Conservation (phyloP, 2,113 vertebrate species). For the Rhinogobius similis region DNA sequence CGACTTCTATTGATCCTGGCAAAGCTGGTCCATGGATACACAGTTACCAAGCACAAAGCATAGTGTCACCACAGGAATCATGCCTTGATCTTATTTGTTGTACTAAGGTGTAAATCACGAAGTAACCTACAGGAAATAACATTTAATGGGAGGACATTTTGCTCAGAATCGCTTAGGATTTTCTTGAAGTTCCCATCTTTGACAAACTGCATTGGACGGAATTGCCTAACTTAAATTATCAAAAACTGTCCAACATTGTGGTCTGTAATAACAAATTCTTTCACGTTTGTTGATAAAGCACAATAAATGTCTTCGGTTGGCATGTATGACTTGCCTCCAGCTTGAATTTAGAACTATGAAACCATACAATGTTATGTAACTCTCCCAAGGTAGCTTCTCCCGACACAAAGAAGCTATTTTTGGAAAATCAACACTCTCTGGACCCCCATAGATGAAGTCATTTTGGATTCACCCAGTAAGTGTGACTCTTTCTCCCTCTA, state of each 20-base stretch:
- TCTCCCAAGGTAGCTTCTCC: constrained; percentile 26
- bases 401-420: constrained; percentile 17
- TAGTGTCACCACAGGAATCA: constrained; percentile 3
- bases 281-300: neutral
- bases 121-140: too few species aligned
- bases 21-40: constrained; percentile 1
- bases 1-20: constrained; percentile 21
- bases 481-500: constrained; percentile 7
- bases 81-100: constrained; percentile 1
- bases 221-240: neutral
- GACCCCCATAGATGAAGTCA: constrained; percentile 18
- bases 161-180: too few species aligned
- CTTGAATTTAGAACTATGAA: constrained; percentile 1
- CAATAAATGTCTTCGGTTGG: neutral
- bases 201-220: neutral
- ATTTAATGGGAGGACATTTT: too few species aligned
- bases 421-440: constrained; percentile 5
- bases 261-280: too few species aligned
- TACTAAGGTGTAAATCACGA: too few species aligned
- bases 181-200: too few species aligned
- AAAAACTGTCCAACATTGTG: neutral
- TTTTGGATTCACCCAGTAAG: constrained; percentile 6
- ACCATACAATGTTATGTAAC: constrained; percentile 16
- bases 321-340: neutral
- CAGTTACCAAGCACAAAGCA: constrained; percentile 8